Conservation (phyloP, 2,797 vertebrate genomes). For the Eulemur rubriventer region DNA sequence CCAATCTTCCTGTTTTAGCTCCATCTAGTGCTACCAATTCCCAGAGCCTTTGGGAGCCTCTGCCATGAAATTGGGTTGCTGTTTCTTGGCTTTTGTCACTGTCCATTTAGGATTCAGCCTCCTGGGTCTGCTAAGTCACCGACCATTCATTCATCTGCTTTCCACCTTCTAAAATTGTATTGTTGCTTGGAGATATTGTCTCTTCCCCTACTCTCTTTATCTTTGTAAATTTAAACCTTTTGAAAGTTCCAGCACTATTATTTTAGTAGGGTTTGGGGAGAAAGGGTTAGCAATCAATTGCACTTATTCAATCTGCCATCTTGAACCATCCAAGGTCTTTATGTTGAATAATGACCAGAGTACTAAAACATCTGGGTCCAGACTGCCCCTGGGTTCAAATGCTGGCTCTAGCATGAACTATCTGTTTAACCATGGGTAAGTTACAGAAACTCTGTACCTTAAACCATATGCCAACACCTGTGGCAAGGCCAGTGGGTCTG, state of each 20-base stretch:
- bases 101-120: not conserved
- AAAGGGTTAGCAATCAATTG: not conserved
- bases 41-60: not conserved
- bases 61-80: not conserved
- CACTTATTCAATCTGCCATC: not conserved
- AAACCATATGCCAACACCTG: not conserved
- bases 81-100: not conserved
- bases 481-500: not conserved
- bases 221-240: not conserved
- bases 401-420: not conserved
- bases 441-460: not conserved
- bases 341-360: not conserved
- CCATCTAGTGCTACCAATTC: not conserved
- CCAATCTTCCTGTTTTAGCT: not conserved
- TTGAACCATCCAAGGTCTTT: not conserved
- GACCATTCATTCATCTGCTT: not conserved
- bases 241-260: not conserved
- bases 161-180: conserved; percentile 26
- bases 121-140: not conserved
- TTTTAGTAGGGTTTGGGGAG: not conserved
- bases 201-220: not conserved
- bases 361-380: not conserved
- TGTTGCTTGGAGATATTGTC: not conserved
- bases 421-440: not conserved
- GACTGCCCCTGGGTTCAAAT: not conserved